These are phyloP conservation scores for Theristicus caerulescens DNA, from an alignment of 2,113 vertebrate species.

Conservation along the genomic window DNA sequence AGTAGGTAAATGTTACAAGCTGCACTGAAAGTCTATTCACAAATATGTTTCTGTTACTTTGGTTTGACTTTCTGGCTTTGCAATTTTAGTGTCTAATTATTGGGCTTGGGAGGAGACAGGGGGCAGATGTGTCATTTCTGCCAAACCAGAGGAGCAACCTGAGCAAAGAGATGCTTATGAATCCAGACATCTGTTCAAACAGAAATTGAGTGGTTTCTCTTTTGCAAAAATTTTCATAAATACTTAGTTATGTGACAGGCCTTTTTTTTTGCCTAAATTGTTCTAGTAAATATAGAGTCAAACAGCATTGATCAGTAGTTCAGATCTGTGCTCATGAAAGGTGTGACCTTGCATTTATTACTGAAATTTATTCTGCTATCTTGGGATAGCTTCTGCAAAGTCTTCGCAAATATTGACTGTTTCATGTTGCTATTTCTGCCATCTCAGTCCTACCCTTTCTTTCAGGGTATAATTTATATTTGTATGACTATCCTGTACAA, in stretches of 20 bases:
- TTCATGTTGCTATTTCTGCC: conserved; percentile 8
- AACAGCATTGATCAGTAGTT: neutral
- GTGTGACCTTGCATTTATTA: conserved; percentile 15
- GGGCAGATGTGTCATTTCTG: neutral
- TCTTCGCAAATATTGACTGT: conserved; percentile 22
- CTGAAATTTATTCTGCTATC: neutral
- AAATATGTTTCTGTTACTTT: neutral
- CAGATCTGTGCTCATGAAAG: neutral
- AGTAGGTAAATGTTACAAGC: neutral
- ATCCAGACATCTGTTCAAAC: conserved; percentile 35
- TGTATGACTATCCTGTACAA: neutral
- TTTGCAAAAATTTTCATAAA: conserved; percentile 13
- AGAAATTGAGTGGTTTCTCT: neutral
- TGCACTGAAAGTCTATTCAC: neutral
- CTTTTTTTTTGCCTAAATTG: neutral
- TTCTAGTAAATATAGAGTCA: neutral
- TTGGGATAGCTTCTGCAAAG: neutral
- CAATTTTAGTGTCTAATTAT: neutral
- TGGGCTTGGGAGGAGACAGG: neutral
- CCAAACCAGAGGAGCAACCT: neutral
- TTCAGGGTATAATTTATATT: conserved; percentile 7
- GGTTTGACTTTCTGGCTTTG: neutral
- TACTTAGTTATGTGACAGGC: neutral
- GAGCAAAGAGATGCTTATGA: conserved; percentile 18
- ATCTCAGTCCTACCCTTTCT: neutral